A percentile compares a stretch with the other conserved stretches of the same genome.
Conservation (phyloP, 2,888 invertebrate species). For the Sicus ferrugineus region DNA sequence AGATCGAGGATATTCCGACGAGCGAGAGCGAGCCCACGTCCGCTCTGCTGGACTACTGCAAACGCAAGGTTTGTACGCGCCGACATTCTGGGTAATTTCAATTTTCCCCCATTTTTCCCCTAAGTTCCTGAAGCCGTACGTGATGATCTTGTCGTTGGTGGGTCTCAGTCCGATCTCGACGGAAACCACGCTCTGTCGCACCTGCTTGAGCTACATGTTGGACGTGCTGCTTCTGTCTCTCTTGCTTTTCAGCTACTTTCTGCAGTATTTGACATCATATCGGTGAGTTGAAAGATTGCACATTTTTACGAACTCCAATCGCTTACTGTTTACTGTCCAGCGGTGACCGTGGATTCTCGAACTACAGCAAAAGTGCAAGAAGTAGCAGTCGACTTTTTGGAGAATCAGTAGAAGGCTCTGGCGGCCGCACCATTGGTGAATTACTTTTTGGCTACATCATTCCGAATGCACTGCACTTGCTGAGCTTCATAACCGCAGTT, state of each 20-base stretch:
- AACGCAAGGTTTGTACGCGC: slow-evolving; percentile 70
- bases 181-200: slow-evolving; percentile 70
- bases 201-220: slow-evolving; percentile 74
- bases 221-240: slow-evolving; percentile 73
- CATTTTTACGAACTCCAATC: not conserved
- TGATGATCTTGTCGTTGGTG: slow-evolving; percentile 76
- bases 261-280: slow-evolving; percentile 83
- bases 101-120: too few species aligned
- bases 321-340: slow-evolving; percentile 41
- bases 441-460: slow-evolving; percentile 76
- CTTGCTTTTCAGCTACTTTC: slow-evolving; percentile 75
- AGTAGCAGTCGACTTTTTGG: slow-evolving; percentile 24
- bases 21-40: slow-evolving; percentile 79
- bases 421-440: slow-evolving; percentile 73
- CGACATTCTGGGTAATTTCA: slow-evolving; percentile 1
- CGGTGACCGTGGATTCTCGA: slow-evolving; percentile 58
- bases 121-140: slow-evolving; percentile 78
- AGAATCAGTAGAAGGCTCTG: slow-evolving; percentile 37
- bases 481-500: slow-evolving; percentile 77
- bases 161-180: slow-evolving; percentile 76
- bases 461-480: slow-evolving; percentile 76
- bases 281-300: slow-evolving; percentile 65
- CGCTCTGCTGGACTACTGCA: slow-evolving; percentile 81
- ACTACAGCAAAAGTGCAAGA: slow-evolving; percentile 46
- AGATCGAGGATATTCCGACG: slow-evolving; percentile 75